Conservation (phyloP, 2,888 invertebrate genomes). For the Neelides folsomi region DNA sequence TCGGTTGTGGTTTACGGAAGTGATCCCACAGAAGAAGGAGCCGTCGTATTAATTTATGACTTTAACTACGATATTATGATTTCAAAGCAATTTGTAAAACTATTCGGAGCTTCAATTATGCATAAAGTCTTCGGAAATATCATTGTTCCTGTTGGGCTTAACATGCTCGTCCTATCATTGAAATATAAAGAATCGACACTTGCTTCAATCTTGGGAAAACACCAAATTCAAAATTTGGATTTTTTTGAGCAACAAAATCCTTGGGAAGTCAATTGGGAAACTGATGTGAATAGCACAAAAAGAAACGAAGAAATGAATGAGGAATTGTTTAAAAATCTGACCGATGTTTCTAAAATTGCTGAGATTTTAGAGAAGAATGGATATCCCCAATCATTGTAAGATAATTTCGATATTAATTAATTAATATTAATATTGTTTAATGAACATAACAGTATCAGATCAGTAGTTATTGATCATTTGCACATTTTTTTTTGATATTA, state of each 20-base stretch:
- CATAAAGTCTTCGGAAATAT: slow-evolving; percentile 15
- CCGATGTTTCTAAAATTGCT: slow-evolving; percentile 13
- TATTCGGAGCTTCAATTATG: slow-evolving; percentile 24
- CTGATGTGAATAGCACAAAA: background rate
- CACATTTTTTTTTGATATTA: too few species aligned
- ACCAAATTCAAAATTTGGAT: slow-evolving; percentile 18
- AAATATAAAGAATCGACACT: slow-evolving; percentile 17
- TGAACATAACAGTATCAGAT: too few species aligned
- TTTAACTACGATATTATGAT: slow-evolving; percentile 23
- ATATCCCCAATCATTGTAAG: slow-evolving; percentile 28
- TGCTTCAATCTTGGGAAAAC: slow-evolving; percentile 23
- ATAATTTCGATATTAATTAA: background rate
- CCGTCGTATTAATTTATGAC: slow-evolving; percentile 26
- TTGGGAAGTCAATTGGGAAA: slow-evolving; percentile 21
- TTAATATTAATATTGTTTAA: background rate
- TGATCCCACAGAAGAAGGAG: slow-evolving; percentile 29
- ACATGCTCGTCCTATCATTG: slow-evolving; percentile 23
- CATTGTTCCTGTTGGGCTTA: slow-evolving; percentile 26
- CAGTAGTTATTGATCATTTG: too few species aligned
- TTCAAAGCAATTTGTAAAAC: slow-evolving; percentile 23
- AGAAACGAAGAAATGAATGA: background rate
- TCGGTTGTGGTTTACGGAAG: slow-evolving; percentile 21
- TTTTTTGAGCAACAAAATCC: slow-evolving; percentile 24
- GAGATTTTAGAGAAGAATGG: slow-evolving; percentile 24
- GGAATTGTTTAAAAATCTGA: background rate